phyloP scores from a whole-genome alignment of 2,797 vertebrate genomes.

The Cyprinella venusta region DNA sequence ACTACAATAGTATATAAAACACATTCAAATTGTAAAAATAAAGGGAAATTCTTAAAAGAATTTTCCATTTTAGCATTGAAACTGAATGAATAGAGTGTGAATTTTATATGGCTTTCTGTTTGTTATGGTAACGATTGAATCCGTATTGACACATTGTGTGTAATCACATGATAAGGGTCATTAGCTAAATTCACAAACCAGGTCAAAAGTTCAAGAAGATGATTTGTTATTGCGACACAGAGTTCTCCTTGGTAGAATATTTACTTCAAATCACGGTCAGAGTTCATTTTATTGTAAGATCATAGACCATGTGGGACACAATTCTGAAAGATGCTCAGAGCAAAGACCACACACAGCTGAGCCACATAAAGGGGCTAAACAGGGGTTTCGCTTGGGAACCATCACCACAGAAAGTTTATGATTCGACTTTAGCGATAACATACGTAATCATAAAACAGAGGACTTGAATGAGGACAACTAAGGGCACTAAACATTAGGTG shows the following conservation, averaged over 20 bases:
- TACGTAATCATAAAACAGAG: constrained; percentile 23
- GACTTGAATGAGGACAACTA: neutral
- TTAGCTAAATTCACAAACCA: neutral
- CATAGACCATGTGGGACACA: constrained; percentile 19
- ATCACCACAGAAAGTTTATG: constrained; percentile 40
- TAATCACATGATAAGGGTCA: constrained; percentile 40
- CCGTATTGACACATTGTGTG: constrained; percentile 46
- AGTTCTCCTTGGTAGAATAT: constrained; percentile 26
- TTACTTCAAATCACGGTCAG: constrained; percentile 21
- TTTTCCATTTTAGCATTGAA: neutral
- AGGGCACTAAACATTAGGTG: constrained; percentile 17
- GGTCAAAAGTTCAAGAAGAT: constrained; percentile 27
- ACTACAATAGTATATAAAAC: neutral
- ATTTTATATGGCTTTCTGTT: constrained; percentile 10
- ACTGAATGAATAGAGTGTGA: neutral
- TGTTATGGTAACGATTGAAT: constrained; percentile 24
- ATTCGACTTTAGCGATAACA: constrained; percentile 12
- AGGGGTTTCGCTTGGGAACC: constrained; percentile 39
- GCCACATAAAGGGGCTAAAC: constrained; percentile 41
- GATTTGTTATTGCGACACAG: constrained; percentile 9
- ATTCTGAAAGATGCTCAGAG: constrained; percentile 31
- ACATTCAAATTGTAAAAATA: neutral
- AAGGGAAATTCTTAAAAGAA: neutral
- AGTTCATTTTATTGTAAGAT: constrained; percentile 39
- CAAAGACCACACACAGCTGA: constrained; percentile 56